phyloP scores from a whole-genome alignment of 1,140 invertebrate species.

The Hesperophylax magnus region DNA sequence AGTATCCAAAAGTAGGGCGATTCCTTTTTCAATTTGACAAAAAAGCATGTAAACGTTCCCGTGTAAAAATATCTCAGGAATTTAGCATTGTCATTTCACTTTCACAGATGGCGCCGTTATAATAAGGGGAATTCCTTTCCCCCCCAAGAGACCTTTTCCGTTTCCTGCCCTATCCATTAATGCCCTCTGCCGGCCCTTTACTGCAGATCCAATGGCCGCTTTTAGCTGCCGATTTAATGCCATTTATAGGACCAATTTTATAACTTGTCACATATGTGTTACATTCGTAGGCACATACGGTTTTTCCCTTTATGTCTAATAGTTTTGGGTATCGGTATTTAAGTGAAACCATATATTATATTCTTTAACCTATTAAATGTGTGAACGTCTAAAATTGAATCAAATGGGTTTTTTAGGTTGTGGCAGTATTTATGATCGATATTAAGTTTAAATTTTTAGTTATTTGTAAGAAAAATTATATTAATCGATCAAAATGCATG shows the following conservation, averaged over 20 bases:
- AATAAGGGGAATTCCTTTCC: slow-evolving; percentile 29
- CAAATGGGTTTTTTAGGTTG: too few species aligned
- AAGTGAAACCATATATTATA: too few species aligned
- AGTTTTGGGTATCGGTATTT: neutral
- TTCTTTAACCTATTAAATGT: too few species aligned
- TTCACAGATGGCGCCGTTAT: slow-evolving; percentile 42
- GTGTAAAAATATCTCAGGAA: slow-evolving; percentile 24
- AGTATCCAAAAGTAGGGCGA: too few species aligned
- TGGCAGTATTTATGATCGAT: too few species aligned
- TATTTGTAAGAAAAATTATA: too few species aligned
- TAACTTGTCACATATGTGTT: slow-evolving; percentile 45
- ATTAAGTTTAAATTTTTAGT: too few species aligned
- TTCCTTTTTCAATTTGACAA: neutral
- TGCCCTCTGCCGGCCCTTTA: slow-evolving; percentile 46
- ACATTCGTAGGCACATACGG: slow-evolving; percentile 16
- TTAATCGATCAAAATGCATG: too few species aligned
- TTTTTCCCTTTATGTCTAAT: slow-evolving; percentile 6
- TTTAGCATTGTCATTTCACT: slow-evolving; percentile 37
- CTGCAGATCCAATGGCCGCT: slow-evolving; percentile 46
- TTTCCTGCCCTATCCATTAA: slow-evolving; percentile 35
- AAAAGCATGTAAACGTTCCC: neutral
- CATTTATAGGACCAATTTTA: slow-evolving; percentile 53
- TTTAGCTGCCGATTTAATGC: slow-evolving; percentile 52
- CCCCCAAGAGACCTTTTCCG: neutral
- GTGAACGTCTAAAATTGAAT: too few species aligned